phyloP scores from a whole-genome alignment of 2,797 vertebrate species.

The Manis crassicaudata region DNA sequence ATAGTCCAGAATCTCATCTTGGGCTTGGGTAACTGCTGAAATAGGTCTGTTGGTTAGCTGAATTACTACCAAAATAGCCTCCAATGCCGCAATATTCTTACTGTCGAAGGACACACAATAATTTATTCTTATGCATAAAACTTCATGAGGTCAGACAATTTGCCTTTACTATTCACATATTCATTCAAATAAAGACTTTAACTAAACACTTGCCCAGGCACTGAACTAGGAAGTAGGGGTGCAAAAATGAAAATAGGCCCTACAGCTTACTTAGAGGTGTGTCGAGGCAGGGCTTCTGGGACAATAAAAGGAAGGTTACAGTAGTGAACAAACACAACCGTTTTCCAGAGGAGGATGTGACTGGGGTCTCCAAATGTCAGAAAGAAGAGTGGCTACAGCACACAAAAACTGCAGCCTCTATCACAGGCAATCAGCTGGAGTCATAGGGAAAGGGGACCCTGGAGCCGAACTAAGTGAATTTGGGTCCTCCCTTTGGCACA shows the following conservation, averaged over 20 bases:
- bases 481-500: background rate
- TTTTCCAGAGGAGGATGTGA: background rate
- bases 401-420: background rate
- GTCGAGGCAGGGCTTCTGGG: background rate
- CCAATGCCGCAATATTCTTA: background rate
- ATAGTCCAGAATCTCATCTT: background rate
- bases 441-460: background rate
- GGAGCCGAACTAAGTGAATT: background rate
- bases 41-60: background rate
- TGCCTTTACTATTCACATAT: background rate
- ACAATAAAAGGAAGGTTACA: background rate
- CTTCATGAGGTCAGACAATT: background rate
- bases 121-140: constrained; percentile 13
- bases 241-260: background rate
- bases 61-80: background rate
- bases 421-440: background rate
- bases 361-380: background rate
- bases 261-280: background rate
- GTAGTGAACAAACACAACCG: background rate
- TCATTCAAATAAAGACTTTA: background rate
- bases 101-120: background rate
- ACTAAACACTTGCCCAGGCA: background rate
- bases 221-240: background rate
- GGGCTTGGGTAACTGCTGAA: background rate
- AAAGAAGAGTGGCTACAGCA: background rate